Conservation (phyloP, 1,140 invertebrate species). For the Pygmarrhopalites habei region DNA sequence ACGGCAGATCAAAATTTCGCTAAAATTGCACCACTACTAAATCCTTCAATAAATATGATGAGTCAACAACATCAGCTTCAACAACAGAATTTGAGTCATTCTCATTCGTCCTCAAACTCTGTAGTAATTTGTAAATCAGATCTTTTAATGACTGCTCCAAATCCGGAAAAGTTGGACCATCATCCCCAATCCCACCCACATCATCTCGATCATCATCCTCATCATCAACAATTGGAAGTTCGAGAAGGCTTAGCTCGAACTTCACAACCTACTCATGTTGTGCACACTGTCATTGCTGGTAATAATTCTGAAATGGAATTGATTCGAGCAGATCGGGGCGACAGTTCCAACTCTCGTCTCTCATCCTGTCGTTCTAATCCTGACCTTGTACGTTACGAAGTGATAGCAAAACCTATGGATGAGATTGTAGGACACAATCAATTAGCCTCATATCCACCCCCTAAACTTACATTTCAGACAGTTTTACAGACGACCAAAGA, state of each 20-base stretch:
- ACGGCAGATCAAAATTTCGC: constrained; percentile 33
- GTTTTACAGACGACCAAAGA: not conserved
- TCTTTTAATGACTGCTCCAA: constrained; percentile 2
- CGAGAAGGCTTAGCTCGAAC: too few relatives aligned
- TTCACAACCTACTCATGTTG: too few relatives aligned
- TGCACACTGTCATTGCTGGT: not conserved
- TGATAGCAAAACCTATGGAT: not conserved
- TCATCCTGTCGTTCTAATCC: not conserved
- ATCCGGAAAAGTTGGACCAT: constrained; percentile 2
- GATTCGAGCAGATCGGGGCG: not conserved
- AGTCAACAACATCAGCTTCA: too few relatives aligned
- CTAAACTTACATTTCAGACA: too few relatives aligned
- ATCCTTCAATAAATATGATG: constrained; percentile 14
- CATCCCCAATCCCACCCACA: not conserved
- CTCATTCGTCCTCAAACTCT: not conserved
- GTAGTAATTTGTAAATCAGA: not conserved
- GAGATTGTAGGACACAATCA: too few relatives aligned
- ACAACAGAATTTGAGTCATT: not conserved
- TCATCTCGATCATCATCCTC: too few relatives aligned
- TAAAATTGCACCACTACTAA: constrained; percentile 37
- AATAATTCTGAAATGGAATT: not conserved
- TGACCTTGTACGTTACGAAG: not conserved
- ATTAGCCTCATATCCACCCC: too few relatives aligned
- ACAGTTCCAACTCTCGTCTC: not conserved
- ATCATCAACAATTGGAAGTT: too few relatives aligned